Evolutionary conservation across 1,140 invertebrate species (phyloP).

Genomic region (Physella acuta): DNA sequence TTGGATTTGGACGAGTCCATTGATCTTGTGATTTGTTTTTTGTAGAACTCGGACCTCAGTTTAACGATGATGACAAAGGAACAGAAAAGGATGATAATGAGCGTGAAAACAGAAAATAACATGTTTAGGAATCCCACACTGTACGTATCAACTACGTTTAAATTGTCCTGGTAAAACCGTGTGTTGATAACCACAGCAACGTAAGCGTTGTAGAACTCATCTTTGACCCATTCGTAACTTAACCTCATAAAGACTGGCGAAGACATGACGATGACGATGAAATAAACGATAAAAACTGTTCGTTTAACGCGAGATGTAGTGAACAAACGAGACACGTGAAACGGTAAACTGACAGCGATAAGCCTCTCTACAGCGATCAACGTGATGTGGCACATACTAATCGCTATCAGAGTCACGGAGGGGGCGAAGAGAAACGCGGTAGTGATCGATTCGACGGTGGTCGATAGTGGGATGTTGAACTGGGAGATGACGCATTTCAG

Average conservation of each 20-base stretch:
- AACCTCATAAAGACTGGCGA: neutral
- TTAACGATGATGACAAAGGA: too few relatives aligned
- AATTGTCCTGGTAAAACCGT: too few relatives aligned
- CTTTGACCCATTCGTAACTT: neutral
- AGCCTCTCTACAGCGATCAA: conserved; percentile 4
- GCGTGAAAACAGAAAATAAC: too few relatives aligned
- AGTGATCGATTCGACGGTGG: too few relatives aligned
- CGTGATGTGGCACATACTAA: neutral
- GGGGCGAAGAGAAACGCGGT: neutral
- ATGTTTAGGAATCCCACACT: too few relatives aligned
- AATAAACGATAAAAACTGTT: neutral
- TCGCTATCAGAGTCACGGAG: neutral
- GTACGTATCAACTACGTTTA: too few relatives aligned
- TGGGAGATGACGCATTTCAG: neutral
- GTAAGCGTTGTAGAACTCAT: neutral
- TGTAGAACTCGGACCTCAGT: too few relatives aligned
- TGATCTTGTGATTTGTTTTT: too few relatives aligned
- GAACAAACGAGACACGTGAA: neutral
- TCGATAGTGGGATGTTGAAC: neutral
- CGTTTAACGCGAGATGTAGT: neutral
- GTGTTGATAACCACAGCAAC: too few relatives aligned
- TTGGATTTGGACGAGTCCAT: too few relatives aligned
- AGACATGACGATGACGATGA: neutral
- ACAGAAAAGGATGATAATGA: too few relatives aligned
- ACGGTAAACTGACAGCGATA: neutral